Percentiles rank a stretch among this genome's conserved stretches.
Evolutionary conservation across 2,888 invertebrate genomes (phyloP).

Genomic region (Phortica magna): DNA sequence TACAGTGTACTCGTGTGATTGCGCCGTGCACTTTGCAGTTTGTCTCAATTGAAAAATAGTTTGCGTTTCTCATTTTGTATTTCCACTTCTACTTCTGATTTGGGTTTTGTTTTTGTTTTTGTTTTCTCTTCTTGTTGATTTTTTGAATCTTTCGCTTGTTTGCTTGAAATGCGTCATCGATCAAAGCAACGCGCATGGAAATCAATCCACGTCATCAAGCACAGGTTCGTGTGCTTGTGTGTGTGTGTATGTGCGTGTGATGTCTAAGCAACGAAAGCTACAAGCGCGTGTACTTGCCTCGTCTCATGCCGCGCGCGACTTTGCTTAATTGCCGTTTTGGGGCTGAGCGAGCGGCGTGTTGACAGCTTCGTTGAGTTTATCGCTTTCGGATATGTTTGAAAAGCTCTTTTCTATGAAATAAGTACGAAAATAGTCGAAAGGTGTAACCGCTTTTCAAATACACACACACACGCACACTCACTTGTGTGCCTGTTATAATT

Average conservation of each 20-base stretch:
- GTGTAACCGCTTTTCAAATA: background rate
- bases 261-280: background rate
- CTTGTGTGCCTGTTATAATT: background rate
- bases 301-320: background rate
- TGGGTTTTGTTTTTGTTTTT: background rate
- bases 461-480: background rate
- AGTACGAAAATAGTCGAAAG: background rate
- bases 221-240: background rate
- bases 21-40: background rate
- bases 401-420: background rate
- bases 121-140: background rate
- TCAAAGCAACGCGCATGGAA: slow-evolving; percentile 38
- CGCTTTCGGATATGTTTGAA: slow-evolving; percentile 10
- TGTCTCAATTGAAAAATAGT: slow-evolving; percentile 2
- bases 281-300: background rate
- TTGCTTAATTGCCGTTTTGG: background rate
- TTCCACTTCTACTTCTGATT: too few species aligned
- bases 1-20: too few species aligned
- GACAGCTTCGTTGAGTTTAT: slow-evolving; percentile 31
- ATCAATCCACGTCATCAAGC: slow-evolving; percentile 50
- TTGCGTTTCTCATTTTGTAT: background rate
- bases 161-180: slow-evolving; percentile 34
- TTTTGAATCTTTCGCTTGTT: background rate
- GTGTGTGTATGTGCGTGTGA: background rate
- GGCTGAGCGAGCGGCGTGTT: background rate